phyloP scores from a whole-genome alignment of 2,888 invertebrate species.

The Alentia gelatinosa region DNA sequence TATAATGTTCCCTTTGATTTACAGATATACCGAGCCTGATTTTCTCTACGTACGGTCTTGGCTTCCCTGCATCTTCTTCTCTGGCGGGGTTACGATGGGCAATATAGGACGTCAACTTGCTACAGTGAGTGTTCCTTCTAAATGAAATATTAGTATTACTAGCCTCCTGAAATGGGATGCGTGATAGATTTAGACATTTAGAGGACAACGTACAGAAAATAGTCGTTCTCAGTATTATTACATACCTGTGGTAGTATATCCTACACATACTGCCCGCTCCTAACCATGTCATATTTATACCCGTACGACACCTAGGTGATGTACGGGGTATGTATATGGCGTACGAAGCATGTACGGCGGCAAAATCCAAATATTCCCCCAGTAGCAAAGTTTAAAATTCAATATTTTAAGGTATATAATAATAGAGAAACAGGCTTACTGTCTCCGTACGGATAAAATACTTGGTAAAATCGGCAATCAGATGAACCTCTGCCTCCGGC shows the following conservation, averaged over 20 bases:
- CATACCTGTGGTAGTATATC: not conserved
- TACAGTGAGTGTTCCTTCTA: conserved; percentile 60
- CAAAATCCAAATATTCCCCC: no score
- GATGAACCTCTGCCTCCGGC: no score
- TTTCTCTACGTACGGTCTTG: conserved; percentile 81
- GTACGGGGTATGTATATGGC: no score
- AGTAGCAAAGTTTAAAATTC: no score
- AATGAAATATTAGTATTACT: not conserved
- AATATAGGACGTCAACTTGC: conserved; percentile 81
- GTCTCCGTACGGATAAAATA: no score
- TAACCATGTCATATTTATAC: not conserved
- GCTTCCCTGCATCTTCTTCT: conserved; percentile 81
- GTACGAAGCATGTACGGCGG: no score
- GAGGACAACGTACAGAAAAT: not conserved
- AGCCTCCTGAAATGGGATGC: no score
- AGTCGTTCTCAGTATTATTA: not conserved
- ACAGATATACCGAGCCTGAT: conserved; percentile 80
- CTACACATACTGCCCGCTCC: no score
- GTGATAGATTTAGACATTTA: not conserved
- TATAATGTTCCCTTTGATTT: no score
- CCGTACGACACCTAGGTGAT: not conserved
- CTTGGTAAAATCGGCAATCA: no score
- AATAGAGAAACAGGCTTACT: no score
- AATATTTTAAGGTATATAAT: no score
- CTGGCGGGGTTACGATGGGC: conserved; percentile 82